Percentiles rank a stretch among this genome's conserved stretches.
These are phyloP conservation scores for Octomys mimax DNA, from an alignment of 2,797 vertebrate genomes.

Conservation along the genomic window DNA sequence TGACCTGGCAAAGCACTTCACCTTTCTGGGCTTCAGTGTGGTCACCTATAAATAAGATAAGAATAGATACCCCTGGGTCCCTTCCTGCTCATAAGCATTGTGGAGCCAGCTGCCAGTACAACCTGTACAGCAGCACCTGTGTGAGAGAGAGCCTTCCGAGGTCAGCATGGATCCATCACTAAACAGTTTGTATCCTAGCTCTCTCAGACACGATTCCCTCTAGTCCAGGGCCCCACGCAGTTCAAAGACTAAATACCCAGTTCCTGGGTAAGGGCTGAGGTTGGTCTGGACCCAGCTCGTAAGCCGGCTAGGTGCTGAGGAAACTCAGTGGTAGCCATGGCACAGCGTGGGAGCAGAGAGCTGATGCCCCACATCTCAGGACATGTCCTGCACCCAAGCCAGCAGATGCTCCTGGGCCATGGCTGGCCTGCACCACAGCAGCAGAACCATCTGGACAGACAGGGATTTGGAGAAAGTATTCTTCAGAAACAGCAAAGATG, in stretches of 20 bases:
- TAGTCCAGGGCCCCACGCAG: background rate
- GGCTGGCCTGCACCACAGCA: background rate
- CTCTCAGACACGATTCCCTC: background rate
- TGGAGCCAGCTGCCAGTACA: background rate
- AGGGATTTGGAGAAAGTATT: background rate
- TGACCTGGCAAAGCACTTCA: constrained; percentile 63
- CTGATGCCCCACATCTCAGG: background rate
- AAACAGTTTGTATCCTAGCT: background rate
- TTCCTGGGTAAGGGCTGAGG: background rate
- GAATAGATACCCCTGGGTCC: background rate
- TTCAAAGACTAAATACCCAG: background rate
- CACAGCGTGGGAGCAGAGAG: background rate
- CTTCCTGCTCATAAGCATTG: background rate
- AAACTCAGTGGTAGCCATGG: background rate
- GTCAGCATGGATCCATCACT: background rate
- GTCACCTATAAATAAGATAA: background rate
- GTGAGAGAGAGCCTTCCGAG: background rate
- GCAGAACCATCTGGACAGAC: background rate
- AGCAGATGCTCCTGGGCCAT: background rate
- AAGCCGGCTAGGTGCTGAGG: background rate
- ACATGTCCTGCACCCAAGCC: background rate
- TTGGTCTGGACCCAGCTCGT: background rate
- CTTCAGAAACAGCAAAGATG: background rate
- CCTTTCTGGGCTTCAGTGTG: constrained; percentile 41
- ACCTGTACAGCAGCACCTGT: background rate